These are phyloP conservation scores for Centropus unirufus DNA, from an alignment of 2,113 vertebrate genomes.

Conservation along the genomic window DNA sequence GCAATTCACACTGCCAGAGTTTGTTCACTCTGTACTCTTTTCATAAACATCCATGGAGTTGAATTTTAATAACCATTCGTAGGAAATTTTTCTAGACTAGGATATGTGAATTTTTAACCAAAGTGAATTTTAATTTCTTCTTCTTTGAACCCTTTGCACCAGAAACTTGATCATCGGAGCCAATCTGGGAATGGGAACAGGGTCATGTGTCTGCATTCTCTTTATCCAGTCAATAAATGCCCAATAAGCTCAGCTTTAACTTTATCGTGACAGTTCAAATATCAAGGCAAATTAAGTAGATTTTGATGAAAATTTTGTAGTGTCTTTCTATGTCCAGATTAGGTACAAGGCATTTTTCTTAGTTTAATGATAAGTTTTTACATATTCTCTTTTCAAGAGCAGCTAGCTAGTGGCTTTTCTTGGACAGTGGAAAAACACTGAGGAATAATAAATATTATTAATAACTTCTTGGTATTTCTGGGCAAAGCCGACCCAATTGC, in stretches of 20 bases:
- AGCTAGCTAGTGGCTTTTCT: neutral
- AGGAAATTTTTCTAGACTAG: slow-evolving; percentile 1
- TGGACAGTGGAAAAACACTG: slow-evolving; percentile 29
- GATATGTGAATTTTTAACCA: neutral
- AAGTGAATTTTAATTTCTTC: neutral
- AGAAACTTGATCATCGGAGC: neutral
- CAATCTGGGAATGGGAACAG: neutral
- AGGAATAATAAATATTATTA: slow-evolving; percentile 42
- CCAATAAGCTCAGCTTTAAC: neutral
- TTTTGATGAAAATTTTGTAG: slow-evolving; percentile 2
- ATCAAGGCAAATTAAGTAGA: neutral
- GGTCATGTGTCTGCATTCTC: neutral
- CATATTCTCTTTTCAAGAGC: neutral
- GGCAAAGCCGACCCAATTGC: slow-evolving; percentile 21
- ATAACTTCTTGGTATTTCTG: slow-evolving; percentile 23
- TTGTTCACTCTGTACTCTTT: neutral
- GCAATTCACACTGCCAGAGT: neutral
- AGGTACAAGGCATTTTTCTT: neutral
- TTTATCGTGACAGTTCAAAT: slow-evolving; percentile 9
- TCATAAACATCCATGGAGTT: neutral
- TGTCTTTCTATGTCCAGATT: neutral
- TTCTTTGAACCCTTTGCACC: neutral
- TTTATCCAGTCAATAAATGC: neutral
- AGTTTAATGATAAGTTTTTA: neutral
- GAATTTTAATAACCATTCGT: slow-evolving; percentile 34